Base-by-base conservation (phyloP, 2,888 invertebrate genomes). In the Ceriagrion tenellum region DNA sequence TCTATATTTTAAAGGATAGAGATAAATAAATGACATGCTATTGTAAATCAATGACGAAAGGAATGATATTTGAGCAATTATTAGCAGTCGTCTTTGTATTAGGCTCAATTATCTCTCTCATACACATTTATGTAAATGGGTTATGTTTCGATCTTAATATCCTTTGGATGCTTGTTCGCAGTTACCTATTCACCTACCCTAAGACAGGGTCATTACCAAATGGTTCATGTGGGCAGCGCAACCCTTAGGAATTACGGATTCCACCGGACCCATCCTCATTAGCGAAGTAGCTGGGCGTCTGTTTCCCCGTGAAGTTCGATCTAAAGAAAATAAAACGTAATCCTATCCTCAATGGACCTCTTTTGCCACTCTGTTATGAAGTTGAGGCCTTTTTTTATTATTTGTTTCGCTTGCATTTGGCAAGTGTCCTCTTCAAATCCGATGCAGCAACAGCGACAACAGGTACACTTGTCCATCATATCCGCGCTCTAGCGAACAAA, bases 401-500 rank as follows among this genome's bases (percentile, higher is more conserved):
- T 47, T 47, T 93, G 69, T 47, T 47, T 47, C 20, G 10, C 26
- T 47, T 47, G n/a, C 69, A 47, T 74, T 69, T n/a, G 69, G n/a
- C 93, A 81, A 74, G 59, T 47, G 69, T 69, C 63, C 93, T 93
- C 69, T 59, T 59, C 69, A 55, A 40, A 93, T 69, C 26, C 93
- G 40, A 63, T 47, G 93, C n/a, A 69, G 55, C 40, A 74, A 40
- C 40, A 63, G 47, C 69, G 35, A 40, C 26, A 47, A 59, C 69
- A 16, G 63, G 35, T 26, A 69, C 69, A 93, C 69, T 26, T 55
- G 47, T 20, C 26, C 74, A 20, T 47, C 69, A n/a, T 16, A n/a
- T 47, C 59, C 59, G 63, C 63, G 69, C 93, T 40, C 47, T 8
- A 12, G 40, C 93, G 63, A 93, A 93, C 93, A 93, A 93, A 93